A percentile compares a stretch with the other conserved stretches of the same genome.
Conservation (phyloP, 2,113 vertebrate genomes). For the Tetrao urogallus region DNA sequence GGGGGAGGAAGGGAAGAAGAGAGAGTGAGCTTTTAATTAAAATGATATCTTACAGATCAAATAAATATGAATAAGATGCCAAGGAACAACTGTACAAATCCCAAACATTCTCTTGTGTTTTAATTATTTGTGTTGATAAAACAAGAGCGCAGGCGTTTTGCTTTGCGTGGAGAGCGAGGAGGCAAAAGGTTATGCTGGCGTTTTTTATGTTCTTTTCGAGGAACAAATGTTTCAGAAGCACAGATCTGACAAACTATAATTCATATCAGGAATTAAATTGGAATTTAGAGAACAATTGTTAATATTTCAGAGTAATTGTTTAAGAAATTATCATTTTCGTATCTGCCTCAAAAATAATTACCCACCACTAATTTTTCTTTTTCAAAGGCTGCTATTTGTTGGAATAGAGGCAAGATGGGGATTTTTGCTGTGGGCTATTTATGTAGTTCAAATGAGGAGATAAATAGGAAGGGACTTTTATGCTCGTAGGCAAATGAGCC, state of each 20-base stretch:
- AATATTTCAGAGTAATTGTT: conserved; percentile 71
- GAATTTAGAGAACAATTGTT: conserved; percentile 66
- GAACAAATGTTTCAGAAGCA: conserved; percentile 51
- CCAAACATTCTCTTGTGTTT: conserved; percentile 64
- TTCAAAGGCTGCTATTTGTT: conserved; percentile 51
- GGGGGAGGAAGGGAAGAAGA: neutral
- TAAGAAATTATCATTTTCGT: conserved; percentile 67
- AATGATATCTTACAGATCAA: conserved; percentile 63
- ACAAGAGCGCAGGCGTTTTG: conserved; percentile 21
- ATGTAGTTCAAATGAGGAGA: conserved; percentile 52
- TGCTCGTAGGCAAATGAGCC: conserved; percentile 52
- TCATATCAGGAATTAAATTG: conserved; percentile 60
- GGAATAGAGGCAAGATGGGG: conserved; percentile 36
- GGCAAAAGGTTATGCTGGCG: conserved; percentile 37
- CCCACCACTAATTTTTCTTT: conserved; percentile 60
- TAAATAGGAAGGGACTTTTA: conserved; percentile 63
- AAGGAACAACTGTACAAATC: conserved; percentile 54
- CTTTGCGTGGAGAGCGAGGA: neutral
- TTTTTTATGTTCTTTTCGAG: conserved; percentile 47
- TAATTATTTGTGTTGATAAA: conserved; percentile 66
- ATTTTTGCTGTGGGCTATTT: conserved; percentile 58
- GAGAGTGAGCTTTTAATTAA: conserved; percentile 59
- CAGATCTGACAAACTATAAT: conserved; percentile 62
- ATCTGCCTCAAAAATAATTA: conserved; percentile 68
- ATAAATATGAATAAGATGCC: conserved; percentile 69